These are phyloP conservation scores for Loripinus fragilis DNA, from an alignment of 2,888 invertebrate species.

Conservation along the genomic window DNA sequence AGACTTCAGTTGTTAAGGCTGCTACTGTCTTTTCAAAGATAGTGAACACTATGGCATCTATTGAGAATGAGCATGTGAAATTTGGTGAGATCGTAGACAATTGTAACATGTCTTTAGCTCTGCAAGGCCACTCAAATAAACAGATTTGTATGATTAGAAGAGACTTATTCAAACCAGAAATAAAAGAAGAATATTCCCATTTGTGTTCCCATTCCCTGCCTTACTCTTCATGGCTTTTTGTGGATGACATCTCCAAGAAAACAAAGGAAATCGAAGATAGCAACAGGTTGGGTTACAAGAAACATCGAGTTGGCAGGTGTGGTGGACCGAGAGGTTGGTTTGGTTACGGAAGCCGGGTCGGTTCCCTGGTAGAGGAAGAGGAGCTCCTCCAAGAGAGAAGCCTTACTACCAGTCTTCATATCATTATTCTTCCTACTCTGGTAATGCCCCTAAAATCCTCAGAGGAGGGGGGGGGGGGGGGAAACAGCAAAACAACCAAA, in stretches of 20 bases:
- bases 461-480: not conserved
- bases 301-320: not conserved
- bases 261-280: slow-evolving; percentile 51
- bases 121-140: slow-evolving; percentile 50
- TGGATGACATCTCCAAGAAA: slow-evolving; percentile 50
- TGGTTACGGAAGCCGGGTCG: not conserved
- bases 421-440: not conserved
- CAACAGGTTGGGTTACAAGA: slow-evolving; percentile 33
- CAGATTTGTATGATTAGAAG: slow-evolving; percentile 39
- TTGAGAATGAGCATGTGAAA: slow-evolving; percentile 20
- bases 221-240: slow-evolving; percentile 37
- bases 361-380: not conserved
- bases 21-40: slow-evolving; percentile 42
- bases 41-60: slow-evolving; percentile 32
- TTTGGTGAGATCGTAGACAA: slow-evolving; percentile 25
- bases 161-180: slow-evolving; percentile 38
- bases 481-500: slow-evolving; percentile 22
- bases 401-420: not conserved
- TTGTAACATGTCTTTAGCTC: slow-evolving; percentile 32
- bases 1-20: slow-evolving; percentile 37
- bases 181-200: slow-evolving; percentile 26
- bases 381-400: not conserved
- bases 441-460: slow-evolving; percentile 27
- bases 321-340: not conserved
- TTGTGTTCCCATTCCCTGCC: slow-evolving; percentile 30